Evolutionary conservation across 2,888 invertebrate species (phyloP).

Genomic region (Xylota segnis): DNA sequence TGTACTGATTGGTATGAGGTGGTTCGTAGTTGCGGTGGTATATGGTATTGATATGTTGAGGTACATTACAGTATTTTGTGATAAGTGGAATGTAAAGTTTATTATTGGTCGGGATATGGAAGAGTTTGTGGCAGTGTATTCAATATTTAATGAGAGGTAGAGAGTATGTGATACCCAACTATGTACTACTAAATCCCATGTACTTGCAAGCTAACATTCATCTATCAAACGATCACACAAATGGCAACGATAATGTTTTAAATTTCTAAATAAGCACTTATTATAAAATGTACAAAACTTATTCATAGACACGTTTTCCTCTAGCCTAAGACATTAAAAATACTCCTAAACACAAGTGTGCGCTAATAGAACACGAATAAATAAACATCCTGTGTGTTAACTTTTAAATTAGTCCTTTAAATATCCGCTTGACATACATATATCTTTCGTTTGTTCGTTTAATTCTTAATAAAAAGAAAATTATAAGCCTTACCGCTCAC

Average conservation of each 20-base stretch:
- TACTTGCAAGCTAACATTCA: slow-evolving; percentile 1
- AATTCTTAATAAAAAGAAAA: background rate
- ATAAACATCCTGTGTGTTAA: slow-evolving; percentile 17
- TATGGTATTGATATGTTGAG: no score
- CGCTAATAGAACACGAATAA: slow-evolving; percentile 32
- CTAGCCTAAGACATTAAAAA: slow-evolving; percentile 22
- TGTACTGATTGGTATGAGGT: no score
- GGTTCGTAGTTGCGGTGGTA: no score
- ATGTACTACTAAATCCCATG: background rate
- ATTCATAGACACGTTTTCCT: background rate
- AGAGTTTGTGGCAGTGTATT: no score
- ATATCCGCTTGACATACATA: background rate
- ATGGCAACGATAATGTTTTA: background rate
- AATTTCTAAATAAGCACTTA: slow-evolving; percentile 1
- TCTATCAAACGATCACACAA: background rate
- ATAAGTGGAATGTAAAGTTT: no score
- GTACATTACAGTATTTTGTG: no score
- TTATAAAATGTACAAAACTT: slow-evolving; percentile 17
- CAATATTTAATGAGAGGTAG: no score
- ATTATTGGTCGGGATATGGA: no score
- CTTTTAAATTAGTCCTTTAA: slow-evolving; percentile 7
- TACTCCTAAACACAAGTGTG: slow-evolving; percentile 43
- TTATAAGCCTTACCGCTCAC: background rate
- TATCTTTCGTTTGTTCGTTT: no score
- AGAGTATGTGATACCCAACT: no score